Conservation (phyloP, 2,888 invertebrate species). For the Saturnia japonica region DNA sequence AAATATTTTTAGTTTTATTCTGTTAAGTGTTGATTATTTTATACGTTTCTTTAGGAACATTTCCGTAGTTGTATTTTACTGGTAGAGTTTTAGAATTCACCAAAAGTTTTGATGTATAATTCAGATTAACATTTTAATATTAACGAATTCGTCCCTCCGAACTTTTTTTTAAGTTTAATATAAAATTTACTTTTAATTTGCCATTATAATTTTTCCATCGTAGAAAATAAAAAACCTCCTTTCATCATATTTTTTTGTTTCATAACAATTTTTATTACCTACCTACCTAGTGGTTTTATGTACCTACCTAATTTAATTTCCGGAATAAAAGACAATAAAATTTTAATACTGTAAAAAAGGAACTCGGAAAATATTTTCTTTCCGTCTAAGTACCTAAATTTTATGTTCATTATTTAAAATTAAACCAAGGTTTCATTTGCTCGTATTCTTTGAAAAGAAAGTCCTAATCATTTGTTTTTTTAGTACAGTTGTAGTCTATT, state of each 20-base stretch:
- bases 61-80: background rate
- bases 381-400: background rate
- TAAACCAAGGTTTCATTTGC: background rate
- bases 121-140: background rate
- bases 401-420: background rate
- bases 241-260: conserved; percentile 23
- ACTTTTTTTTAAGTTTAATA: background rate
- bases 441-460: background rate
- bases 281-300: conserved; percentile 25
- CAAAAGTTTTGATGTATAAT: background rate
- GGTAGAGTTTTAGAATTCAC: background rate
- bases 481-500: background rate
- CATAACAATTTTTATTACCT: conserved; percentile 31
- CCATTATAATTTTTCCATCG: background rate
- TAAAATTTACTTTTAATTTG: background rate
- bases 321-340: conserved; percentile 37
- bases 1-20: too few relatives aligned
- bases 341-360: background rate
- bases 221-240: conserved; percentile 1
- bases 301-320: conserved; percentile 32
- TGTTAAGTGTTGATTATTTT: background rate
- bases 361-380: background rate
- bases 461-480: background rate
- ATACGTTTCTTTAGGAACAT: background rate
- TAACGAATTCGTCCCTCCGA: background rate